Evolutionary conservation across 2,113 vertebrate genomes (phyloP), one percentile per base, ranked within the genome.

Genomic region (Microtus montanus): DNA sequence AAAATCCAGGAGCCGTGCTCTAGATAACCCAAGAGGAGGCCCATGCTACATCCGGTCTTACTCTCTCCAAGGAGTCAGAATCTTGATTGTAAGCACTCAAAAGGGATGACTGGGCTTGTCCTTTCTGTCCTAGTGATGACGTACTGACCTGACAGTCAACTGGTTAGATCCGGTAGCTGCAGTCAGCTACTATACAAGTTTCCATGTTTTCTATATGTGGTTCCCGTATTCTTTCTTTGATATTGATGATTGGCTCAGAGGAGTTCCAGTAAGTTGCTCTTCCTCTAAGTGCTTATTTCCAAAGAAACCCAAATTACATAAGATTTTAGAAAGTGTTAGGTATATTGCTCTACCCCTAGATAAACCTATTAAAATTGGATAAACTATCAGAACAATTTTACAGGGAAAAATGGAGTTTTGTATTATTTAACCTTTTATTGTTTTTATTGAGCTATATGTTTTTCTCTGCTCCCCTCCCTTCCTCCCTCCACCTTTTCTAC

Each of bases 321-420:
- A 85, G 9, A 10, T 93, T 96, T 88, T 80, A 77, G 38, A 77
- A 47, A 93, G n/a, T n/a, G 78, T 30, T 63, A 38, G 33, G 26
- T 52, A 58, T 33, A 64, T 90, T 88, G 41, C 22, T 93, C 94
- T 63, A 88, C 15, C 68, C 58, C 9, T 33, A 77, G 61, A 82
- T 82, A 83, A 94, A 77, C 49, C 8, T 54, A 91, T 84, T 54
- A 22, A 87, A 77, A 9, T 80, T 47, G 13, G 1, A 2, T 44
- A 44, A 44, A 44, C 44, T 44, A 44, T 5, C 54, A 41, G 47
- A 38, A 15, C 3, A 12, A 92, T 17, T 92, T 86, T 68, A 90
- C 1, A 85, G 44, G 14, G 15, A 49, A 91, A 87, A 75, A 91
- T n/a, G 1, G 63, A 94, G n/a, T 9, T 6, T 74, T 64, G 0